A percentile compares a stretch with the other conserved stretches of the same genome.
These are phyloP conservation scores for Drosophila pseudoananassae DNA, from an alignment of 1,140 invertebrate species.

Conservation along the genomic window DNA sequence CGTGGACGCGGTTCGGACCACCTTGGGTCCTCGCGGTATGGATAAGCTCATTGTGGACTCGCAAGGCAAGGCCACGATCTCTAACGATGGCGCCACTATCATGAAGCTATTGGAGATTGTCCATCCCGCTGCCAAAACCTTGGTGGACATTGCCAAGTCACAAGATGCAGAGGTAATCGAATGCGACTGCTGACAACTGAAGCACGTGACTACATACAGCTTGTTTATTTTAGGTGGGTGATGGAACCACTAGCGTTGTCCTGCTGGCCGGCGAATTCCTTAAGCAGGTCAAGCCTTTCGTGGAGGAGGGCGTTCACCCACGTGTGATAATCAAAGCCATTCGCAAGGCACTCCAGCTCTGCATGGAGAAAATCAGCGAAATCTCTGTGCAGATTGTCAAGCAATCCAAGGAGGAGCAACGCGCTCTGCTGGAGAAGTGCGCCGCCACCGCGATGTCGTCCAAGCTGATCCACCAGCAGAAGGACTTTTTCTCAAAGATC, in stretches of 20 bases:
- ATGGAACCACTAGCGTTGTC: constrained; percentile 99
- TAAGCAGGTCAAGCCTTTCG: constrained; percentile 96
- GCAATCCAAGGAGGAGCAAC: constrained; percentile 86
- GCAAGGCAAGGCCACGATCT: constrained; percentile 96
- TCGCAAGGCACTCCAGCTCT: constrained; percentile 91
- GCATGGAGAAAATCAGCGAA: constrained; percentile 93
- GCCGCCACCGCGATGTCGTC: constrained; percentile 98
- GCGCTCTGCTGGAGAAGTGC: constrained; percentile 95
- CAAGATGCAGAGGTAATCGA: constrained; percentile 97
- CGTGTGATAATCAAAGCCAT: constrained; percentile 95
- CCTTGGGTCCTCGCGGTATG: constrained; percentile 99
- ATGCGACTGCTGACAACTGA: background rate
- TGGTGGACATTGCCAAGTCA: constrained; percentile 99
- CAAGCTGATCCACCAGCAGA: constrained; percentile 97
- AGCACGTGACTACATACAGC: constrained; percentile 45
- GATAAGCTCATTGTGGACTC: constrained; percentile 98
- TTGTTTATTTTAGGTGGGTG: constrained; percentile 91
- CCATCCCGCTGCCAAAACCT: constrained; percentile 98
- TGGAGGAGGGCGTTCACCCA: constrained; percentile 98
- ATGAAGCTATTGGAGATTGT: constrained; percentile 98
- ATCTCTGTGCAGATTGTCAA: constrained; percentile 93
- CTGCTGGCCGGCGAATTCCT: constrained; percentile 97
- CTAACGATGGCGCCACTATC: constrained; percentile 99
- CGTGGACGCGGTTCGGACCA: constrained; percentile 97
- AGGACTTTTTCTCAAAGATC: constrained; percentile 98